phyloP scores from a whole-genome alignment of 2,113 vertebrate genomes.

The Abramis brama region DNA sequence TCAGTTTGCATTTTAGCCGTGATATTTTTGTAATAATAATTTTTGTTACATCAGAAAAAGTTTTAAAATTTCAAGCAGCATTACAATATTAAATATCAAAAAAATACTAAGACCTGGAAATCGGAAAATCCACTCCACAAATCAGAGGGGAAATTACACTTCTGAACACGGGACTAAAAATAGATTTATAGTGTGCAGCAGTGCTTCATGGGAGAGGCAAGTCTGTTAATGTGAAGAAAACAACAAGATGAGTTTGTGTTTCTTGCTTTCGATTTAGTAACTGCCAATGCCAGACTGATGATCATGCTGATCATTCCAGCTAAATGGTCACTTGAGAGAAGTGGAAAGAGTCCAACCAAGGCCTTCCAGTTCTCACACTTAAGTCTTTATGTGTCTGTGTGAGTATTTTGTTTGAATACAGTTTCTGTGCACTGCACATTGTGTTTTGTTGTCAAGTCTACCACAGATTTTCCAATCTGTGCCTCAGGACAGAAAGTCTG shows the following conservation, averaged over 20 bases:
- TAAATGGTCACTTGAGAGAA: not conserved
- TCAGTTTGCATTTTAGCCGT: not conserved
- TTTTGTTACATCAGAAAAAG: not conserved
- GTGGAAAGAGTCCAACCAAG: conserved; percentile 2
- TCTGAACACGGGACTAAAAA: not conserved
- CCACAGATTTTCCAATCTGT: not conserved
- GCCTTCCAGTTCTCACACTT: conserved; percentile 10
- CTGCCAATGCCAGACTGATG: not conserved
- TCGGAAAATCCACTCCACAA: not conserved
- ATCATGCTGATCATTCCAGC: not conserved
- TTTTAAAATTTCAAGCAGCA: not conserved
- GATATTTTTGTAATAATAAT: too few species aligned
- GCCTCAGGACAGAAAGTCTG: not conserved
- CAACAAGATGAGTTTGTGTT: not conserved
- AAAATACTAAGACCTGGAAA: too few species aligned
- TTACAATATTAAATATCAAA: not conserved
- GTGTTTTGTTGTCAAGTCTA: not conserved
- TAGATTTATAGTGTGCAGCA: not conserved
- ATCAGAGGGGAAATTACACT: not conserved
- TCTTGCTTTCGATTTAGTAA: not conserved
- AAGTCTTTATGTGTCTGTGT: not conserved
- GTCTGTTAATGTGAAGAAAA: not conserved
- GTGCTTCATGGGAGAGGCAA: not conserved
- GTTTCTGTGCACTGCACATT: not conserved
- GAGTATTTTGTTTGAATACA: not conserved